Evolutionary conservation across 2,888 invertebrate species (phyloP).

Genomic region (Troglohyphantes excavatus): DNA sequence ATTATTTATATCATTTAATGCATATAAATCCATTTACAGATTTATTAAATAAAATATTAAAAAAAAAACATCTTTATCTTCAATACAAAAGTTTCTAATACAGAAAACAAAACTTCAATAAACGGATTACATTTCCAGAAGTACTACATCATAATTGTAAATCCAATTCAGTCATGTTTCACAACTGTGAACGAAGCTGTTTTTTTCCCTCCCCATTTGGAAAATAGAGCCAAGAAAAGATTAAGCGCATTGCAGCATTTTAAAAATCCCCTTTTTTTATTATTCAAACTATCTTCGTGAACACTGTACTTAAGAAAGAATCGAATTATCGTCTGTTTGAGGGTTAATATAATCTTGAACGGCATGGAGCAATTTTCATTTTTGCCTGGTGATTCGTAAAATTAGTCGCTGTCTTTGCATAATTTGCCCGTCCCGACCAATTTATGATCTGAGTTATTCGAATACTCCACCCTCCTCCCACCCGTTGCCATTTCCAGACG

Average conservation of each 20-base stretch:
- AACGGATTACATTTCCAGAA: no score
- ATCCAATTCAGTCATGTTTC: neutral
- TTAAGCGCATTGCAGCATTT: neutral
- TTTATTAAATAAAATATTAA: no score
- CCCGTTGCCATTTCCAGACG: neutral
- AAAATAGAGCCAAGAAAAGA: neutral
- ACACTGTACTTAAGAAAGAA: constrained; percentile 27
- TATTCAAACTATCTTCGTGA: neutral
- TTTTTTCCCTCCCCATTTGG: neutral
- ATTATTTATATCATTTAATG: no score
- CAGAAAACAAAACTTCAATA: no score
- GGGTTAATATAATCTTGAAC: constrained; percentile 47
- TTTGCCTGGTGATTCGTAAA: constrained; percentile 63
- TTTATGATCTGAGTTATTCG: constrained; percentile 47
- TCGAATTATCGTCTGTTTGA: constrained; percentile 60
- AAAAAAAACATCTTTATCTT: no score
- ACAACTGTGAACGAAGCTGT: neutral
- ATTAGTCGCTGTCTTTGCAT: constrained; percentile 55
- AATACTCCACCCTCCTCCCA: neutral
- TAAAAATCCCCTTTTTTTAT: neutral
- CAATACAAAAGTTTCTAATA: no score
- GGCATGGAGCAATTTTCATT: constrained; percentile 20
- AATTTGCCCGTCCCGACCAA: constrained; percentile 43
- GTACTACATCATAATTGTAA: neutral
- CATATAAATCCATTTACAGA: no score